Percentiles rank a stretch among this genome's conserved stretches.
Conservation (phyloP, 2,888 invertebrate genomes). For the Epinotia demarniana region DNA sequence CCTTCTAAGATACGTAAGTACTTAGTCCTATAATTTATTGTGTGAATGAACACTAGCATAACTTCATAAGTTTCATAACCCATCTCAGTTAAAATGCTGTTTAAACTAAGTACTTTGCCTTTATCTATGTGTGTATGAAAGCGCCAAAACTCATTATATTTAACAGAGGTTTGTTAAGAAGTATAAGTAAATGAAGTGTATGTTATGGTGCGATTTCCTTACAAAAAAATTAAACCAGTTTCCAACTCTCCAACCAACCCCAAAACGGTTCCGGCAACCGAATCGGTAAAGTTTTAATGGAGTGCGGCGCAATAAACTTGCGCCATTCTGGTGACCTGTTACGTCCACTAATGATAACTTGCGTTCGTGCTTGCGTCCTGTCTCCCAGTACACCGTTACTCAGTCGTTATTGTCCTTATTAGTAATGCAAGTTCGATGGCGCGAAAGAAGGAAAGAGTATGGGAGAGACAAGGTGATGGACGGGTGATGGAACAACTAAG, state of each 20-base stretch:
- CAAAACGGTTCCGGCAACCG: slow-evolving; percentile 50
- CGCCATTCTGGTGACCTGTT: slow-evolving; percentile 50
- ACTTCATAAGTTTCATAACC: too few species aligned
- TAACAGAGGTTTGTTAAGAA: too few species aligned
- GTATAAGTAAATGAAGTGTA: too few species aligned
- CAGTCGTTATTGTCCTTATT: neutral
- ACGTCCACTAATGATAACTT: slow-evolving; percentile 33
- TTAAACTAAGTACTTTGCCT: too few species aligned
- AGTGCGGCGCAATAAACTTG: slow-evolving; percentile 63
- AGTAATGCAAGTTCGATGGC: slow-evolving; percentile 21
- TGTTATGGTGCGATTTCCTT: neutral
- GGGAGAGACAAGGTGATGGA: too few species aligned
- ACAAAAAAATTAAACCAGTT: neutral
- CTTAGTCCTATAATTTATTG: too few species aligned
- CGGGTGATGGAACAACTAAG: too few species aligned
- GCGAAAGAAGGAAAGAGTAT: neutral
- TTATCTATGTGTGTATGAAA: too few species aligned
- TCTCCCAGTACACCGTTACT: neutral
- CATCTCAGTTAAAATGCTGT: too few species aligned
- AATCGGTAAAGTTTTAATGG: slow-evolving; percentile 71
- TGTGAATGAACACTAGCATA: too few species aligned
- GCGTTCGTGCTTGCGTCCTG: slow-evolving; percentile 8
- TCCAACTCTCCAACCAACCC: slow-evolving; percentile 41
- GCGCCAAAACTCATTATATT: too few species aligned
- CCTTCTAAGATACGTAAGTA: too few species aligned